Percentiles rank a stretch among this genome's conserved stretches.
These are phyloP conservation scores for Lasioglossum baleicum DNA, from an alignment of 1,140 invertebrate species.

Conservation along the genomic window DNA sequence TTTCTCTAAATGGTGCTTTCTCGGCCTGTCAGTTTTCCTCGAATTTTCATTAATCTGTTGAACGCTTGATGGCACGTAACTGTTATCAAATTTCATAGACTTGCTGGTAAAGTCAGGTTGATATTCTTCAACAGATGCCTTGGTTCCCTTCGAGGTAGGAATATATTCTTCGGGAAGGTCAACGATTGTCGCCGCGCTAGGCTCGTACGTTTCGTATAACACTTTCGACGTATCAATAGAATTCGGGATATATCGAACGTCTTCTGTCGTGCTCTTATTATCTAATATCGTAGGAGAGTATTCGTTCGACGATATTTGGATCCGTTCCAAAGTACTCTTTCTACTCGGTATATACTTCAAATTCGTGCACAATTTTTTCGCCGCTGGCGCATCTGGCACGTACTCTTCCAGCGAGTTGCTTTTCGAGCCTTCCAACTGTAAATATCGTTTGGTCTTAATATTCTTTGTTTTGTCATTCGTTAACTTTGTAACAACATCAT, in stretches of 20 bases:
- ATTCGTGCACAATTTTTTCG: slow-evolving; percentile 34
- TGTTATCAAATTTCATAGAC: slow-evolving; percentile 64
- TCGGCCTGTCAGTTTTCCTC: slow-evolving; percentile 10
- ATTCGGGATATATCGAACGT: slow-evolving; percentile 63
- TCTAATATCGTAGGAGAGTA: slow-evolving; percentile 55
- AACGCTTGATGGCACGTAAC: slow-evolving; percentile 65
- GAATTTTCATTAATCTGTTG: slow-evolving; percentile 16
- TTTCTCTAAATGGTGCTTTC: slow-evolving; percentile 24
- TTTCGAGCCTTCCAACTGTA: not conserved
- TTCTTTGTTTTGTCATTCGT: slow-evolving; percentile 17
- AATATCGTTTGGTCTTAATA: slow-evolving; percentile 26
- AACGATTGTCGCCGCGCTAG: slow-evolving; percentile 21
- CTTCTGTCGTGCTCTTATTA: not conserved
- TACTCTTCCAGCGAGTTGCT: slow-evolving; percentile 62
- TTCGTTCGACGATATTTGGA: slow-evolving; percentile 56
- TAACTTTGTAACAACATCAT: not conserved
- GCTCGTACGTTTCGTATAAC: slow-evolving; percentile 62
- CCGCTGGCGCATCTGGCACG: slow-evolving; percentile 54
- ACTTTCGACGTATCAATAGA: slow-evolving; percentile 43
- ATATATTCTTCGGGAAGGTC: slow-evolving; percentile 58
- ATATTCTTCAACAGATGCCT: slow-evolving; percentile 60
- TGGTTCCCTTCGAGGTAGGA: slow-evolving; percentile 64
- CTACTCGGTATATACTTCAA: slow-evolving; percentile 66
- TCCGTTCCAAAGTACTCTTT: slow-evolving; percentile 62
- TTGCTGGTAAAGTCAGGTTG: slow-evolving; percentile 67